Evolutionary conservation across 2,797 vertebrate species (phyloP).

Genomic region (Labeo calbasu): DNA sequence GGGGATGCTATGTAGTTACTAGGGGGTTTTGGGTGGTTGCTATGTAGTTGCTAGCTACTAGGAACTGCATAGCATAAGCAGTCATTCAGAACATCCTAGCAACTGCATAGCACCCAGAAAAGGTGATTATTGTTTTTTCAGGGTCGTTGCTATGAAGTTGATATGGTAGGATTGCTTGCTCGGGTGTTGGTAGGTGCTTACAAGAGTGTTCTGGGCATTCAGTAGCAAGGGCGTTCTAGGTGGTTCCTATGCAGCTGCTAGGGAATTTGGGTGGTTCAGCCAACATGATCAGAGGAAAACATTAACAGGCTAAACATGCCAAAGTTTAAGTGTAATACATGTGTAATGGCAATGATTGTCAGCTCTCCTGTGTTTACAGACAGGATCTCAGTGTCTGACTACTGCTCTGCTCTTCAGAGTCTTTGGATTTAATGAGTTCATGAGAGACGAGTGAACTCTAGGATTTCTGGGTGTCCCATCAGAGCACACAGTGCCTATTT

Average conservation of each 20-base stretch:
- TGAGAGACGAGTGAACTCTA: constrained; percentile 46
- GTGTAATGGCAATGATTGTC: neutral
- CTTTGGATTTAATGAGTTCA: constrained; percentile 44
- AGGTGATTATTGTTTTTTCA: neutral
- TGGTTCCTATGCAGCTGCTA: neutral
- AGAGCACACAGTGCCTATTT: constrained; percentile 35
- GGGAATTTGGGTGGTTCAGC: neutral
- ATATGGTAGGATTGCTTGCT: neutral
- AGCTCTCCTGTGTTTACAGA: constrained; percentile 11
- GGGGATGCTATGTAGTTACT: too few relatives aligned
- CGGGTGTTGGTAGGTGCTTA: neutral
- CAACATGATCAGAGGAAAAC: neutral
- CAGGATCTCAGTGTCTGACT: neutral
- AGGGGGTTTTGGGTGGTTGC: too few relatives aligned
- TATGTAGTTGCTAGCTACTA: too few relatives aligned
- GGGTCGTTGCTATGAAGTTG: neutral
- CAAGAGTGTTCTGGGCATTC: neutral
- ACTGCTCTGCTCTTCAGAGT: neutral
- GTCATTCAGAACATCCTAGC: too few relatives aligned
- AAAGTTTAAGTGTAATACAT: neutral
- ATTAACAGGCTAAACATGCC: neutral
- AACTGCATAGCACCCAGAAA: too few relatives aligned
- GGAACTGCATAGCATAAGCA: too few relatives aligned
- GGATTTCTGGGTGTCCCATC: constrained; percentile 36
- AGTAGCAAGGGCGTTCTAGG: neutral